Base-by-base conservation (phyloP, 2,888 invertebrate genomes). In the Hipparchia semele region DNA sequence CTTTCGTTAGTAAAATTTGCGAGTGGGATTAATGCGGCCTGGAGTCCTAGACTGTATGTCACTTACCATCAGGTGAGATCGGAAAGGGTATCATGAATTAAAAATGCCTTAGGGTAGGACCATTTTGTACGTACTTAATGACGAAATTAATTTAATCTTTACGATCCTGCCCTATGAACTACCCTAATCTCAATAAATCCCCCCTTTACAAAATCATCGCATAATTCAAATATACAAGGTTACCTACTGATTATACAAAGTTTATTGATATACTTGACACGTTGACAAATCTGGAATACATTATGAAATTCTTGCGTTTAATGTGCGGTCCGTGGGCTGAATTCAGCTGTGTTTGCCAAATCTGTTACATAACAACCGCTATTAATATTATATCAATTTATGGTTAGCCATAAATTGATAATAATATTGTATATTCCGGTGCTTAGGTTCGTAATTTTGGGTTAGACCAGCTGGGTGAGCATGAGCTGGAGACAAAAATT, bases 151-250 rank as follows among this genome's bases (percentile, higher is more conserved):
- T 39, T 39, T 4, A 39, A 39, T 39, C 5, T 4, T 39, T 39
- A 39, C 1, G 39, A 39, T 39, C 5, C 39, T 39, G 5, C 39
- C 39, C 39, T 39, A 39, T 39, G 39, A 39, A 39, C 39, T 39
- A 39, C 39, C 39, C 12, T 9, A 10, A 54, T 54, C 12, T 54
- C 53, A 54, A 12, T 49, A 49, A 6, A 6, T 49, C 6, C 3
- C 49, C 49, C 49, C 49, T 49, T 1, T 3, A 7, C 7, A 6
- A 49, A 8, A 49, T 49, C 49, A 0, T 49, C 8, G 66, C 49
- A 70, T 13, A 33, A 68, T n/a, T 73, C 71, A 71, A 65, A 4
- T 23, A n/a, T 59, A 45, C 65, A 68, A 68, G 68, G 59, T 39
- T 23, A 23, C 23, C 23, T 23, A 39, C 71, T 5, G 23, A 64